Conservation (phyloP, 2,888 invertebrate genomes). For the Acrobasis suavella region DNA sequence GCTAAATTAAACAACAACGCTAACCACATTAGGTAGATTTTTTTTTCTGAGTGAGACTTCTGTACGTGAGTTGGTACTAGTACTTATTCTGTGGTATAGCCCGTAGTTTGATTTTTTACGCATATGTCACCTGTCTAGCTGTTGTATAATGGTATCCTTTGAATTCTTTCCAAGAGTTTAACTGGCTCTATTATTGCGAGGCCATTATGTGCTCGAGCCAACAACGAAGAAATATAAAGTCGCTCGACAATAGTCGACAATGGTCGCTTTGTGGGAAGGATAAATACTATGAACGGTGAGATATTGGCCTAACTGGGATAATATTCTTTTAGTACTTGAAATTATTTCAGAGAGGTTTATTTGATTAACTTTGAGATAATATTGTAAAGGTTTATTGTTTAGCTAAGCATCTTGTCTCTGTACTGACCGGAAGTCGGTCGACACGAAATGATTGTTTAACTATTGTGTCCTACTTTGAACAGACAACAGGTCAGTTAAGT, state of each 20-base stretch:
- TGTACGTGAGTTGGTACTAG: too few species aligned
- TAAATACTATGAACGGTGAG: not conserved
- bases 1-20: too few species aligned
- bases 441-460: too few species aligned
- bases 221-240: not conserved
- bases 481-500: too few species aligned
- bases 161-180: not conserved
- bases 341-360: not conserved
- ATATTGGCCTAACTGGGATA: not conserved
- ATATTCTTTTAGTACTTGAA: not conserved
- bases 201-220: not conserved
- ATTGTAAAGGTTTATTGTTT: too few species aligned
- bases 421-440: too few species aligned
- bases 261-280: not conserved
- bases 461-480: too few species aligned
- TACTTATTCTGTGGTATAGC: not conserved
- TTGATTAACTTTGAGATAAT: too few species aligned
- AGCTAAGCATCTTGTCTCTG: too few species aligned
- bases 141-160: not conserved
- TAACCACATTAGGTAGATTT: too few species aligned
- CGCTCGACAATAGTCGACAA: not conserved
- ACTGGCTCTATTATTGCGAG: conserved; percentile 1
- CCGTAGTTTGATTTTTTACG: not conserved
- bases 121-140: too few species aligned
- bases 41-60: too few species aligned